Conservation (phyloP, 2,113 vertebrate species). For the Paratilapia polleni region DNA sequence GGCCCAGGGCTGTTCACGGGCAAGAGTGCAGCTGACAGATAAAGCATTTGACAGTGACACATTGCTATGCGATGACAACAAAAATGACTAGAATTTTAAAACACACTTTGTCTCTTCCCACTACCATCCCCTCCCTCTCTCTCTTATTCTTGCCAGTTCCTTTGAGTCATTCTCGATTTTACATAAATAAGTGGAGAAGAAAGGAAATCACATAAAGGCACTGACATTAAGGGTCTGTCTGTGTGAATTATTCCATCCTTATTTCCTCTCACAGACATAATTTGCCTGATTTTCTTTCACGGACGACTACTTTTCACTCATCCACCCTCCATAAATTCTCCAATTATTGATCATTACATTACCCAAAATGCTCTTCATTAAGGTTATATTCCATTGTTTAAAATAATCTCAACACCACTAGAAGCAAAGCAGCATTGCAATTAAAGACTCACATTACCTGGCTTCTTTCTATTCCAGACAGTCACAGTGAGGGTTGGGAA, state of each 20-base stretch:
- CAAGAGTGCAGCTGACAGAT: conserved; percentile 81
- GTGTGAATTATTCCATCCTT: conserved; percentile 34
- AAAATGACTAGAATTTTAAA: conserved; percentile 82
- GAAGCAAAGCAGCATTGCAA: conserved; percentile 33
- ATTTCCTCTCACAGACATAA: conserved; percentile 52
- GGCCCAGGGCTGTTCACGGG: conserved; percentile 75
- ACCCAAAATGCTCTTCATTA: conserved; percentile 63
- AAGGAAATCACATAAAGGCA: conserved; percentile 37
- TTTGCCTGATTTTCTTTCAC: conserved; percentile 56
- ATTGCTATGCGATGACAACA: conserved; percentile 78
- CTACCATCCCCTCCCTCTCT: background rate
- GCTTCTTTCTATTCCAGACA: conserved; percentile 15
- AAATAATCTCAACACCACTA: conserved; percentile 36
- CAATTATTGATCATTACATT: conserved; percentile 69
- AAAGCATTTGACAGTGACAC: conserved; percentile 83
- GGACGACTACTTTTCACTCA: conserved; percentile 53
- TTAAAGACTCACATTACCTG: conserved; percentile 36
- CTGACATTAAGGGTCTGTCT: conserved; percentile 38
- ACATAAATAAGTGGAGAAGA: conserved; percentile 57
- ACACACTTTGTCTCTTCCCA: conserved; percentile 40
- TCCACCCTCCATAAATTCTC: conserved; percentile 64
- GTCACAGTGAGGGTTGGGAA: conserved; percentile 7
- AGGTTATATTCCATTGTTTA: conserved; percentile 55
- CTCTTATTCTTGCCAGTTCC: background rate
- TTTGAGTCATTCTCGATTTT: conserved; percentile 40